Conservation (phyloP, 2,797 vertebrate species). For the Xenentodon cancila region DNA sequence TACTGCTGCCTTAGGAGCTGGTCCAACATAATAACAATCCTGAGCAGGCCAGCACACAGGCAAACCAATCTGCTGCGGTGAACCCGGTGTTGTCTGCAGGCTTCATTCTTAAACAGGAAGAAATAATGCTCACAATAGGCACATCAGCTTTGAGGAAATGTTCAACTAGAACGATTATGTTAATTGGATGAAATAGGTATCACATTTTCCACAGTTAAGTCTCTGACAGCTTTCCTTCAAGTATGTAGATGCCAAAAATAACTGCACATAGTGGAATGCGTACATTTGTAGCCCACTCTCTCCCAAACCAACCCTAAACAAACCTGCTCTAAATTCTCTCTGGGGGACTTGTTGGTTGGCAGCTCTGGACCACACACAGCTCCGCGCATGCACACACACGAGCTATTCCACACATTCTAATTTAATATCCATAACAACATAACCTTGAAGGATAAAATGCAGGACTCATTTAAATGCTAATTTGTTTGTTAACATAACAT, state of each 20-base stretch:
- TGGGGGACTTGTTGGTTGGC: conserved; percentile 74
- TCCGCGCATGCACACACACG: conserved; percentile 55
- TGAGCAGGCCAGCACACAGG: conserved; percentile 30
- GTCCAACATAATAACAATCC: conserved; percentile 63
- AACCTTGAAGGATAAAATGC: conserved; percentile 89
- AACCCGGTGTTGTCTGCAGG: conserved; percentile 27
- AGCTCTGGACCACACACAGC: conserved; percentile 77
- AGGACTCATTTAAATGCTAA: conserved; percentile 90
- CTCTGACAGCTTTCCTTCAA: conserved; percentile 56
- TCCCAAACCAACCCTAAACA: conserved; percentile 74
- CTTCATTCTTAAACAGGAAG: conserved; percentile 15
- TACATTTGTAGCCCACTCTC: conserved; percentile 50
- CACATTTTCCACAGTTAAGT: conserved; percentile 58
- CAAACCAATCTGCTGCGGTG: conserved; percentile 17
- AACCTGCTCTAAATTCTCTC: conserved; percentile 79
- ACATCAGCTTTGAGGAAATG: conserved; percentile 17
- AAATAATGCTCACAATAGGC: not conserved
- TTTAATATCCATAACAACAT: conserved; percentile 90
- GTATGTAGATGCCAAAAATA: conserved; percentile 18
- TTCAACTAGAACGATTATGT: conserved; percentile 28
- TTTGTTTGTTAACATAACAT: conserved; percentile 91
- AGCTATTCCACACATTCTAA: conserved; percentile 77
- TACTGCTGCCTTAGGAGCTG: conserved; percentile 49
- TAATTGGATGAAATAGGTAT: conserved; percentile 36
- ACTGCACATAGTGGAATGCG: conserved; percentile 37